Base-by-base conservation (phyloP, 1,140 invertebrate species). In the Triops longicaudatus region DNA sequence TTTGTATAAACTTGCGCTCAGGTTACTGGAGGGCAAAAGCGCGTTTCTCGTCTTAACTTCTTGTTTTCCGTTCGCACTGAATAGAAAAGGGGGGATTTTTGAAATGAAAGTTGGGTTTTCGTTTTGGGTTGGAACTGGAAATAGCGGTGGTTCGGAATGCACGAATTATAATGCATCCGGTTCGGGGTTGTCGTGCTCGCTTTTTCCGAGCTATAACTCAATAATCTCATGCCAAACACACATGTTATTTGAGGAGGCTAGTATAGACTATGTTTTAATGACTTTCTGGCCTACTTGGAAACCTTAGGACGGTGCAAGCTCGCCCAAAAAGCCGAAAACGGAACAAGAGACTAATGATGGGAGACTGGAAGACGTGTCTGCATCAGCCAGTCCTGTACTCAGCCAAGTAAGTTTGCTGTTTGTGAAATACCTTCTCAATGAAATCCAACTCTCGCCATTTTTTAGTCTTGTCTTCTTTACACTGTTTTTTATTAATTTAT, bases 91-190 rank as follows among this genome's bases (percentile, higher is more conserved):
- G 22, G 22, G 7, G 50, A 14, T 6, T 63, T 63, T 63, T 22
- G 10, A 14, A 7, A 63, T 14, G 0, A 14, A 22, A 63, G 17
- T 9, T n/a, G 6, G 50, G 22, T 5, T 63, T 63, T 37, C 7
- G 2, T 2, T 37, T 37, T 37, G 2, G 50, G 50, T 63, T 63
- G 14, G 50, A 63, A 63, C 50, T 63, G 50, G n/a, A 22, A 22
- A 63, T 22, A 17, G 50, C 50, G 50, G 50, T 63, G 50, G 31
- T 63, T 63, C 22, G 50, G 50, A 63, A 63, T 63, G 50, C 50
- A n/a, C n/a, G 50, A 63, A 63, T 63, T 63, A 63, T 63, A 63
- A 63, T 63, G 50, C 50, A 63, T 63, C 50, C 50, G 50, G 50
- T 63, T 63, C 50, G 50, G 31, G 31, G 50, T 63, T 63, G 50